Percentiles rank a stretch among this genome's conserved stretches.
Evolutionary conservation across 2,797 vertebrate genomes (phyloP).

Genomic region (Lindbergichthys nudifrons): DNA sequence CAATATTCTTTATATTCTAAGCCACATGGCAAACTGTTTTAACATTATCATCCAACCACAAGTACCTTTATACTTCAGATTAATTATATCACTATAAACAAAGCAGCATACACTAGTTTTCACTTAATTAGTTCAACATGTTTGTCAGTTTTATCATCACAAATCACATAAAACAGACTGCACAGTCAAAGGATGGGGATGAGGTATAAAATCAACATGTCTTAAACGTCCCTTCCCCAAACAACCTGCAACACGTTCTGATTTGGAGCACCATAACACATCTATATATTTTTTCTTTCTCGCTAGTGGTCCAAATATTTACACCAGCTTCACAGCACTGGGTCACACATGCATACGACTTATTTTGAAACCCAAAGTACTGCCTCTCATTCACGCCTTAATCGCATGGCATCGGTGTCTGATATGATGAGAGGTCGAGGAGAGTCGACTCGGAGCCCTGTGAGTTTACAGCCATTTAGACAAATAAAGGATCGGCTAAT

Average conservation of each 20-base stretch:
- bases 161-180: constrained; percentile 56
- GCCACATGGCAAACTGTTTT: constrained; percentile 48
- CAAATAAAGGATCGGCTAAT: constrained; percentile 67
- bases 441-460: constrained; percentile 74
- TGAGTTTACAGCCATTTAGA: constrained; percentile 68
- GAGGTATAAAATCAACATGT: constrained; percentile 82
- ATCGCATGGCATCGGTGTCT: constrained; percentile 70
- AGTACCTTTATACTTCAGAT: constrained; percentile 60
- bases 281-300: constrained; percentile 30
- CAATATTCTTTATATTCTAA: constrained; percentile 42
- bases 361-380: constrained; percentile 37
- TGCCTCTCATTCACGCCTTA: constrained; percentile 49
- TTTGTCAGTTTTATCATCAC: constrained; percentile 54
- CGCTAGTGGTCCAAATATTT: constrained; percentile 57
- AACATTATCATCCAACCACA: constrained; percentile 53
- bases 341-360: constrained; percentile 50
- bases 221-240: constrained; percentile 48
- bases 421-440: constrained; percentile 80
- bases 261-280: constrained; percentile 65
- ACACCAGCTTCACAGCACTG: constrained; percentile 60
- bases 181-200: constrained; percentile 66
- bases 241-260: constrained; percentile 29
- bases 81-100: constrained; percentile 70
- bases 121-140: constrained; percentile 63
- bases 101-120: constrained; percentile 76